A percentile compares a stretch with the other conserved stretches of the same genome.
Evolutionary conservation across 2,888 invertebrate species (phyloP).

Genomic region (Mythimna impura): DNA sequence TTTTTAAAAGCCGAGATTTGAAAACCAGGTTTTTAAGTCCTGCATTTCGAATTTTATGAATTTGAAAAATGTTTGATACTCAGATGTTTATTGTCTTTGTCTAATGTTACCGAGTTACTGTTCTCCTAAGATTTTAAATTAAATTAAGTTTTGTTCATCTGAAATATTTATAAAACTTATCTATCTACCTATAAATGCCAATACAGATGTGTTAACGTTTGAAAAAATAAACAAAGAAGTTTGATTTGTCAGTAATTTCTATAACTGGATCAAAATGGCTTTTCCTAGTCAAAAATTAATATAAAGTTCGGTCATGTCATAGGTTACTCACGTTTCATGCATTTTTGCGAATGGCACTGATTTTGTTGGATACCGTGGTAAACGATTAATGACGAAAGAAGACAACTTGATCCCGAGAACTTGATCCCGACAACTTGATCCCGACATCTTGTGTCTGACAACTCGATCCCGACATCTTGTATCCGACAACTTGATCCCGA

Average conservation of each 20-base stretch:
- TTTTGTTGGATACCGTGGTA: background rate
- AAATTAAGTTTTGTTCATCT: conserved; percentile 34
- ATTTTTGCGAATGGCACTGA: background rate
- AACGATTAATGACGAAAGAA: no score
- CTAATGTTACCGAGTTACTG: conserved; percentile 29
- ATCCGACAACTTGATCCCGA: no score
- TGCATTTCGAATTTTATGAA: background rate
- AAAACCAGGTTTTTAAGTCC: background rate
- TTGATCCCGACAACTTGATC: no score
- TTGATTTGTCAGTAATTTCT: background rate
- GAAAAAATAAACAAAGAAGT: background rate
- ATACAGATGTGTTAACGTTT: conserved; percentile 7
- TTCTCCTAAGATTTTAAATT: conserved; percentile 16
- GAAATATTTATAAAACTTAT: conserved; percentile 27
- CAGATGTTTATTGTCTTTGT: conserved; percentile 1
- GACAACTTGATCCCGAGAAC: no score
- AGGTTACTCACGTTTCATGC: background rate
- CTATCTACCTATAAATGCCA: background rate
- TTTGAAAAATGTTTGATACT: no score
- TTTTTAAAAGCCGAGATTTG: background rate
- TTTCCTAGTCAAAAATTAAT: background rate
- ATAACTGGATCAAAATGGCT: background rate
- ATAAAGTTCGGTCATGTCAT: background rate
- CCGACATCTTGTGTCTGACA: no score
- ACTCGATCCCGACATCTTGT: no score